Base-by-base conservation (phyloP, 2,113 vertebrate genomes). In the Propithecus coquereli region DNA sequence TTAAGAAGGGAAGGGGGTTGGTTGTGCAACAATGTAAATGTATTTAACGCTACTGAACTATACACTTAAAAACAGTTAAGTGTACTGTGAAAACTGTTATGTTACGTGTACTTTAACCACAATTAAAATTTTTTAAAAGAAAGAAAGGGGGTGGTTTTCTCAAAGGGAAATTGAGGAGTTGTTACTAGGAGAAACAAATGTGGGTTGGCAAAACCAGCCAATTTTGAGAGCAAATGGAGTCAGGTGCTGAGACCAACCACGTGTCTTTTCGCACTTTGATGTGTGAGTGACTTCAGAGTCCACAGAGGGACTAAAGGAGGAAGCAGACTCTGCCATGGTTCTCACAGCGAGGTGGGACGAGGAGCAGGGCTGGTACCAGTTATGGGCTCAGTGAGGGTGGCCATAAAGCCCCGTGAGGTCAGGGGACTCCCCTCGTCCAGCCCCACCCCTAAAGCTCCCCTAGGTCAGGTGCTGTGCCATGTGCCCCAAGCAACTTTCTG, bases 121-220 rank as follows among this genome's bases (percentile, higher is more conserved):
- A 92, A 92, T 61, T 85, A 61, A 86, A 81, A 43, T 32, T 77
- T 43, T 52, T 73, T 59, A 5, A 5, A 80, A 83, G 66, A 63
- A 91, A 87, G 37, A 34, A 47, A 66, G 30, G 10, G 18, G 25
- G 65, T 84, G n/a, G 23, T 95, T 90, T 85, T 54, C 81, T 85
- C 34, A 90, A 85, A 76, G 77, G 65, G 76, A 30, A 95, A 87
- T 71, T 89, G 63, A 79, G 11, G 79, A 82, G 13, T 77, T 93
- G 66, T 85, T 95, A 83, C 57, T 85, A 88, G 52, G 91, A 95
- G 65, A 96, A 85, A 90, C 40, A 40, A 96, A 47, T 74, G 25
- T 88, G 93, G 70, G 30, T 71, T 47, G 66, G 54, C n/a, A 70
- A 87, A 89, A 71, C 54, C 88, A 90, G 90, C 61, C 22, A 47